Percentiles rank a stretch among this genome's conserved stretches.
Conservation (phyloP, 92 coral and sea anemone species). For the Palythoa grandis region DNA sequence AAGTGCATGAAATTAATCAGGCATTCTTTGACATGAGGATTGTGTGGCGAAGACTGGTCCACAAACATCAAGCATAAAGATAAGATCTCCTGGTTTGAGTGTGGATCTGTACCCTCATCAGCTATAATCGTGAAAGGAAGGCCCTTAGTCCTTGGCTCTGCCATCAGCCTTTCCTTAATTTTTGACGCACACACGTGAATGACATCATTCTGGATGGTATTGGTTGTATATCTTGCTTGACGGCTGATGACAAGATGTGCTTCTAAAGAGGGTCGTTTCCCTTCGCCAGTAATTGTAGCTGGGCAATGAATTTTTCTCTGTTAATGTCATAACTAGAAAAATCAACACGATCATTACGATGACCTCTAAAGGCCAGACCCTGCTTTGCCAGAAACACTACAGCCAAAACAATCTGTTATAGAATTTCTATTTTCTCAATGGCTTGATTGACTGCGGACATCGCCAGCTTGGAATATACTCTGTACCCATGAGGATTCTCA, state of each 20-base stretch:
- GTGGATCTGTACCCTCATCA: slow-evolving; percentile 56
- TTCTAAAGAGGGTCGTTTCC: slow-evolving; percentile 58
- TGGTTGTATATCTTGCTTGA: slow-evolving; percentile 61
- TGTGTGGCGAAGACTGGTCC: slow-evolving; percentile 56
- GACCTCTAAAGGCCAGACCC: slow-evolving; percentile 64
- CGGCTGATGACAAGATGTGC: slow-evolving; percentile 50
- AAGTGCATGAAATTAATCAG: slow-evolving; percentile 49
- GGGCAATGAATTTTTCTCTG: slow-evolving; percentile 67
- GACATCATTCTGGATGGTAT: slow-evolving; percentile 65
- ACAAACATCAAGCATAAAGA: slow-evolving; percentile 56
- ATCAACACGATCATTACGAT: slow-evolving; percentile 64
- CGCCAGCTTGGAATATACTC: slow-evolving; percentile 62
- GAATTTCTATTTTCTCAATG: slow-evolving; percentile 51
- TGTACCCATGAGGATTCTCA: slow-evolving; percentile 55
- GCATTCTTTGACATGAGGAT: slow-evolving; percentile 67
- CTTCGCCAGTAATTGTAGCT: slow-evolving; percentile 55
- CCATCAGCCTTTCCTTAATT: slow-evolving; percentile 55
- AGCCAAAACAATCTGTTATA: slow-evolving; percentile 57
- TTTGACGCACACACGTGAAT: slow-evolving; percentile 57
- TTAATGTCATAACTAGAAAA: slow-evolving; percentile 45
- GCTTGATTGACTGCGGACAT: slow-evolving; percentile 55
- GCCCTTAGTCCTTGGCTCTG: slow-evolving; percentile 48
- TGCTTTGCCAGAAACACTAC: slow-evolving; percentile 61
- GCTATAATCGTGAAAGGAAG: slow-evolving; percentile 55
- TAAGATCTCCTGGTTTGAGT: slow-evolving; percentile 55